Conservation (phyloP, 2,797 vertebrate genomes). For the Nyctibius grandis region DNA sequence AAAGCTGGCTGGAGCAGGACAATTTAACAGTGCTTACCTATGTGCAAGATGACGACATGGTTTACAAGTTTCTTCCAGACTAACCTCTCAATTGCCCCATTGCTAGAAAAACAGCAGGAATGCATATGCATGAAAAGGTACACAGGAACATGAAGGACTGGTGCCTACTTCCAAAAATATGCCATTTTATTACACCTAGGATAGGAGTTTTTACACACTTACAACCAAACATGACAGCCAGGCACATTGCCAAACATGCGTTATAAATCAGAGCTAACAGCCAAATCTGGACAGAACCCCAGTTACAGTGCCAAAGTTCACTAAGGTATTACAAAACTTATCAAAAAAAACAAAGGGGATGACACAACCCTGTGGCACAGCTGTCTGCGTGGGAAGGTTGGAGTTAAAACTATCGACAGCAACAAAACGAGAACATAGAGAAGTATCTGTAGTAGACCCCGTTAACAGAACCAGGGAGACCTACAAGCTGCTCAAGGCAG, state of each 20-base stretch:
- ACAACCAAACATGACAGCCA: not conserved
- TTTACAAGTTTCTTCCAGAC: not conserved
- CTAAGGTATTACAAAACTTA: not conserved
- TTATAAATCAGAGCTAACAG: not conserved
- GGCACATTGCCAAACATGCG: not conserved
- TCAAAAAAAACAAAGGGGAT: not conserved
- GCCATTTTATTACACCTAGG: not conserved
- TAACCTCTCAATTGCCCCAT: not conserved
- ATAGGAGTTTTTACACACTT: not conserved
- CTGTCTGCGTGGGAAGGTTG: not conserved
- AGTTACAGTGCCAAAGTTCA: not conserved
- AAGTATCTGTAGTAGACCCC: not conserved
- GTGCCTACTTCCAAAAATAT: not conserved
- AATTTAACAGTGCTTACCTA: not conserved
- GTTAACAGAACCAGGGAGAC: slow-evolving; percentile 45
- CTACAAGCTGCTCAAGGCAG: slow-evolving; percentile 58
- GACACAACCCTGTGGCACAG: not conserved
- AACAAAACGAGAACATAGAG: slow-evolving; percentile 10
- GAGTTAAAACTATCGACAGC: not conserved
- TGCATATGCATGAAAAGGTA: not conserved
- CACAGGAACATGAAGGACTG: not conserved
- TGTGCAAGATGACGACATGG: fast-evolving
- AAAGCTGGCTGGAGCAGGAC: not conserved
- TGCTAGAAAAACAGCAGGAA: not conserved
- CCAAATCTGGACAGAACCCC: not conserved